Evolutionary conservation across 2,888 invertebrate species (phyloP), one percentile per base, ranked within the genome.

Genomic region (Mantis religiosa): DNA sequence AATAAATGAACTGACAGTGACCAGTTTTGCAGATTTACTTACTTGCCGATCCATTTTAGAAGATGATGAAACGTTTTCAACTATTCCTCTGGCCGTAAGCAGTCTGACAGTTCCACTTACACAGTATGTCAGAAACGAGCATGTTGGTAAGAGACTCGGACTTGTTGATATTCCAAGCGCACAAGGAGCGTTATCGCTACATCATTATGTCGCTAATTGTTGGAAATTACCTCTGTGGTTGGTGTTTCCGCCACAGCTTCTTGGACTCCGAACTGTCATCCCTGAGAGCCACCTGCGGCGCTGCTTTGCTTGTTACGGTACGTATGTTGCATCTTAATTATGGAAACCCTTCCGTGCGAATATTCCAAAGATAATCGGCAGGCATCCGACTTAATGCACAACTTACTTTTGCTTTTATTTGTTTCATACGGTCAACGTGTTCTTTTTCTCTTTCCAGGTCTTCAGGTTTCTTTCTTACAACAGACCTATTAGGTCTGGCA

Each of bases 211-310:
- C 34, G 87, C 82, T 87, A 87, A 87, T 87, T 87, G 87, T 87
- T 82, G 30, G 82, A 82, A 87, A 87, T 87, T 87, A 87, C 87
- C 87, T 82, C 81, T 82, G 82, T 34, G 54, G 41, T 85, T 47
- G 85, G 34, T 54, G 85, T 41, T 54, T 34, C 41, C 47, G 41
- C 85, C 27, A 34, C 85, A 71, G 20, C 20, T 20, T 20, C 25
- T 71, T 71, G 54, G 54, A 71, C 54, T 71, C 15, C 54, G 54
- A 71, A 71, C 54, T 71, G 54, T 71, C 54, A 71, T 71, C 54
- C 8, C 20, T 20, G 54, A 20, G 54, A 71, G 54, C 54, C 54
- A 71, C 54, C 54, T 71, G 54, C 54, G 54, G 54, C 54, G 54
- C 25, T 71, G 54, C 54, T 71, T 71, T 71, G 54, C 54, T 71